These are phyloP conservation scores for Geophilus truncorum DNA, from an alignment of 2,888 invertebrate species.

Conservation along the genomic window DNA sequence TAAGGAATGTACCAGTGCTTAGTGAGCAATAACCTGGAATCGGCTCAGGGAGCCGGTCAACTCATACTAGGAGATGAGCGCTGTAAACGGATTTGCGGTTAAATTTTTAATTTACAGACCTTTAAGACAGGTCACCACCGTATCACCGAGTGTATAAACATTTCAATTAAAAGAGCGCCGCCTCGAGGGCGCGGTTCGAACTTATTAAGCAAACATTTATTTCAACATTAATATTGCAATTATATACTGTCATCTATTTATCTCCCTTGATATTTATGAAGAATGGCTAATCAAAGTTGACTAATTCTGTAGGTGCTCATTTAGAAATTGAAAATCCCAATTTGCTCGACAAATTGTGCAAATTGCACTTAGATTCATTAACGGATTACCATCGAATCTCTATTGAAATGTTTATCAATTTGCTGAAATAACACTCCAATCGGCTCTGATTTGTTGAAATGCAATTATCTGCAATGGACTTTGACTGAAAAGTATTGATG, in stretches of 20 bases:
- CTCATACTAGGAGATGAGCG: slow-evolving; percentile 55
- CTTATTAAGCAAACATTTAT: slow-evolving; percentile 27
- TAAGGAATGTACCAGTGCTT: slow-evolving; percentile 64
- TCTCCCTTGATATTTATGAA: not conserved
- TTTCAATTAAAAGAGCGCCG: slow-evolving; percentile 8
- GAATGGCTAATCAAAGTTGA: not conserved
- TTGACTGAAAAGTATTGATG: too few relatives aligned
- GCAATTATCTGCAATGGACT: too few relatives aligned
- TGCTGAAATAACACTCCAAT: not conserved
- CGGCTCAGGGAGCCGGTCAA: slow-evolving; percentile 45
- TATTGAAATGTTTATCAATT: not conserved
- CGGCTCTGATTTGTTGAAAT: not conserved
- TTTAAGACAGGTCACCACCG: not conserved
- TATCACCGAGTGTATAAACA: not conserved
- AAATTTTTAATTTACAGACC: slow-evolving; percentile 14
- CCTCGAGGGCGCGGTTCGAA: not conserved
- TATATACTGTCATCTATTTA: slow-evolving; percentile 10
- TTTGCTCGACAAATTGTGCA: not conserved
- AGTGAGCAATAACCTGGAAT: slow-evolving; percentile 56
- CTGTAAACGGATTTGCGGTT: not conserved
- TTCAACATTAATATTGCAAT: not conserved
- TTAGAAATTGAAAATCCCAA: not conserved
- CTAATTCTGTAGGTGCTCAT: not conserved
- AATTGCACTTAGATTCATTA: not conserved
- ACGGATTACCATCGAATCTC: not conserved